Percentiles rank a stretch among this genome's conserved stretches.
Conservation (phyloP, 2,888 invertebrate species). For the Conchocele bisecta region DNA sequence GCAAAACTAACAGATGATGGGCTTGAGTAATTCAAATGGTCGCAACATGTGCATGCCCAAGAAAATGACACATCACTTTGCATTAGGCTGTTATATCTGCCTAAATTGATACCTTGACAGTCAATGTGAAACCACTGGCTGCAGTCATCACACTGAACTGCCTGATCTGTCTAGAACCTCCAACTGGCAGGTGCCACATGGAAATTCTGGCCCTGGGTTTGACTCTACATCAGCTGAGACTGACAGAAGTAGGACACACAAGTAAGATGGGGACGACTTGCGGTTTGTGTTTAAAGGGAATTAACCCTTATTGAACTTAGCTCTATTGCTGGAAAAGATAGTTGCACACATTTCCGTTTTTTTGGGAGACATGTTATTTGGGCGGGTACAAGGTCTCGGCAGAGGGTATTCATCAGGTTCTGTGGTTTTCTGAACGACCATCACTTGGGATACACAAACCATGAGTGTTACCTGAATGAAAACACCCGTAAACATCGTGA, state of each 20-base stretch:
- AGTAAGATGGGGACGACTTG: not conserved
- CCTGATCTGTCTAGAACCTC: not conserved
- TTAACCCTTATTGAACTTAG: too few species aligned
- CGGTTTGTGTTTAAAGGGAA: not conserved
- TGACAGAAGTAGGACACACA: not conserved
- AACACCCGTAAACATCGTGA: too few species aligned
- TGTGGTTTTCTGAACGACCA: too few species aligned
- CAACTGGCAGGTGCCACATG: not conserved
- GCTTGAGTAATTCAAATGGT: not conserved
- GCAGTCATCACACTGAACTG: not conserved
- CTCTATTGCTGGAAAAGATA: too few species aligned
- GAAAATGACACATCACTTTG: not conserved
- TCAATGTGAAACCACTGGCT: not conserved
- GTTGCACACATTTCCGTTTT: too few species aligned
- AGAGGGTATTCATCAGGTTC: too few species aligned
- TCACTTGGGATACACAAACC: too few species aligned
- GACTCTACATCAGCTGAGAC: not conserved
- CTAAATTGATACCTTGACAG: not conserved
- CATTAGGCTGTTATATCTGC: not conserved
- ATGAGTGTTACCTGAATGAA: too few species aligned
- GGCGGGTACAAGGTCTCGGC: too few species aligned
- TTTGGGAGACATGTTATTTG: too few species aligned
- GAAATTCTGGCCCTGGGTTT: slow-evolving; percentile 1
- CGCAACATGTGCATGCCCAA: not conserved
- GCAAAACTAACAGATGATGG: too few species aligned